Percentiles rank a stretch among this genome's conserved stretches.
These are phyloP conservation scores for Holcopasites calliopsidis DNA, from an alignment of 1,140 invertebrate genomes.

Conservation along the genomic window DNA sequence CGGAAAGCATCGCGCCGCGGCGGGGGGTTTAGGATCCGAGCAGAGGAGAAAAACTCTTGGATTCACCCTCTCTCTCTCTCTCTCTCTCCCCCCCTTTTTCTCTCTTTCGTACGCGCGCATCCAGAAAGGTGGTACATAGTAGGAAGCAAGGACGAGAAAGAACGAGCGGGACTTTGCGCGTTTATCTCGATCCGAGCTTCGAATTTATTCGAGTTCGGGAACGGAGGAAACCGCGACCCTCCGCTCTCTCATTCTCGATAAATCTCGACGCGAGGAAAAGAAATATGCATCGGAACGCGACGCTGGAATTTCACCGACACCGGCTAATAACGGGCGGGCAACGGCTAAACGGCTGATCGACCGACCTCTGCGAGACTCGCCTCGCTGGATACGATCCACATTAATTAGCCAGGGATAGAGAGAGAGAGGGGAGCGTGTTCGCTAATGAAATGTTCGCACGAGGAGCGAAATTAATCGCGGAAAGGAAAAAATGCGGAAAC, in stretches of 20 bases:
- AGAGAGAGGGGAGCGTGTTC: no score
- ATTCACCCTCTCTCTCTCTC: no score
- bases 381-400: background rate
- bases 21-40: conserved; percentile 47
- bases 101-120: no score
- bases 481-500: no score
- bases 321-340: background rate
- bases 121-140: background rate
- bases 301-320: background rate
- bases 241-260: background rate
- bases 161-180: background rate
- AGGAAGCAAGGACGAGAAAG: background rate
- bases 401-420: background rate
- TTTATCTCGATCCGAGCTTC: background rate
- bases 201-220: background rate
- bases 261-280: background rate
- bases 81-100: no score
- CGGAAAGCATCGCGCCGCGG: conserved; percentile 65
- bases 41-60: conserved; percentile 45
- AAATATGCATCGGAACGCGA: background rate
- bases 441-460: background rate
- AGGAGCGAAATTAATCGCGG: no score
- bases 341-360: background rate
- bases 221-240: background rate
- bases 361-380: background rate